These are phyloP conservation scores for Ectemnius cavifrons DNA, from an alignment of 2,888 invertebrate genomes.

Conservation along the genomic window DNA sequence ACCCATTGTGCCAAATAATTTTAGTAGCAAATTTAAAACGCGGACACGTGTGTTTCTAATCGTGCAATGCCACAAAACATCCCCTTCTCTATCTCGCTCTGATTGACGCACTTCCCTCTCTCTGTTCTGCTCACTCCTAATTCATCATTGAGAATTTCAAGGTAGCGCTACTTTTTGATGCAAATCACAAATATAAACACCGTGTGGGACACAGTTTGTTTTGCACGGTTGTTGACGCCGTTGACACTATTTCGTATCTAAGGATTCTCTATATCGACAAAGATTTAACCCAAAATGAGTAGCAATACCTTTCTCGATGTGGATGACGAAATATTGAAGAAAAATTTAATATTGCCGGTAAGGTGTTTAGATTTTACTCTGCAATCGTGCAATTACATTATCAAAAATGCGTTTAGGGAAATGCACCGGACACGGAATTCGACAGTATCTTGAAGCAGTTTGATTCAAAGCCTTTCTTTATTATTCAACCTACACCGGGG, in stretches of 20 bases:
- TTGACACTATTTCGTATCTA: no score
- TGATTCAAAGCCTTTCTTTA: conserved; percentile 79
- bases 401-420: neutral
- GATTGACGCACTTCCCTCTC: no score
- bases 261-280: neutral
- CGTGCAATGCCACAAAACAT: no score
- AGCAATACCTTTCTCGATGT: conserved; percentile 79
- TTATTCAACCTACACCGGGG: conserved; percentile 86
- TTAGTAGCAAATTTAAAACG: neutral
- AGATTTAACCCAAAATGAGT: conserved; percentile 21
- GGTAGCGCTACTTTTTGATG: no score
- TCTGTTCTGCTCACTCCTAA: no score
- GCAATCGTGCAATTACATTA: neutral
- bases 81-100: no score
- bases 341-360: conserved; percentile 78
- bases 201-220: no score
- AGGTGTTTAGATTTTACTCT: conserved; percentile 38
- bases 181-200: no score
- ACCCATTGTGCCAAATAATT: conserved; percentile 63
- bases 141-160: no score
- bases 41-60: conserved; percentile 1
- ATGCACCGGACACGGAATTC: neutral
- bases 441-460: conserved; percentile 79
- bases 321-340: conserved; percentile 82
- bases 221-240: no score